phyloP scores from a whole-genome alignment of 2,113 vertebrate species.

The Cyprinodon tularosa region DNA sequence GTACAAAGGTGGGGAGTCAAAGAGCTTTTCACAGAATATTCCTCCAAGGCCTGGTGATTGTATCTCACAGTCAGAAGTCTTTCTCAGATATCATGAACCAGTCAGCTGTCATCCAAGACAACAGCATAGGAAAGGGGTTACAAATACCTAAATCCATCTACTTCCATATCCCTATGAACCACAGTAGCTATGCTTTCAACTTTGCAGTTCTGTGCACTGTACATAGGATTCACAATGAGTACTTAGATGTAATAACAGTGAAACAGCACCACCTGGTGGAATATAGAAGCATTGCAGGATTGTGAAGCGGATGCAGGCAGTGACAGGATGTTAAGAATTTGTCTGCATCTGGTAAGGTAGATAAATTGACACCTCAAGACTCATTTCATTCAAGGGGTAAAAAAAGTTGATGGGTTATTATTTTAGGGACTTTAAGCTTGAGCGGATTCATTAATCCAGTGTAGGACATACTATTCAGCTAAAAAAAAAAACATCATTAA shows the following conservation, averaged over 20 bases:
- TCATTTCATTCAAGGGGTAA: slow-evolving; percentile 73
- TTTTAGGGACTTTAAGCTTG: neutral
- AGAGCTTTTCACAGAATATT: slow-evolving; percentile 51
- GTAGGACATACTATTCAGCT: neutral
- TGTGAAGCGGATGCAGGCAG: neutral
- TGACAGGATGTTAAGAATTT: slow-evolving; percentile 1
- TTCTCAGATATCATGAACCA: slow-evolving; percentile 33
- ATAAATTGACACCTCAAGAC: neutral
- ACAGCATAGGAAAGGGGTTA: slow-evolving; percentile 41
- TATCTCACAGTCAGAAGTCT: slow-evolving; percentile 69
- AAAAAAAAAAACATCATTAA: neutral
- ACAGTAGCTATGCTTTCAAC: slow-evolving; percentile 3
- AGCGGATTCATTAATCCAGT: neutral
- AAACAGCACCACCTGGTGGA: slow-evolving; percentile 66
- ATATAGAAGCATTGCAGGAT: slow-evolving; percentile 15
- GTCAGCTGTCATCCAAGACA: slow-evolving; percentile 50
- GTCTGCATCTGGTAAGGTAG: neutral
- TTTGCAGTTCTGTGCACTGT: slow-evolving; percentile 21
- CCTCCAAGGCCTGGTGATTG: slow-evolving; percentile 67
- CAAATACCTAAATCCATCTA: slow-evolving; percentile 22
- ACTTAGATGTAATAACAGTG: slow-evolving; percentile 35
- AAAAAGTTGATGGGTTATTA: slow-evolving; percentile 54
- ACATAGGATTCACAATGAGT: neutral
- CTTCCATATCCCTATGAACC: neutral
- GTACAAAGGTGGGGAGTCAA: slow-evolving; percentile 67